Evolutionary conservation across 2,888 invertebrate genomes (phyloP).

Genomic region (Hetaerina titia): DNA sequence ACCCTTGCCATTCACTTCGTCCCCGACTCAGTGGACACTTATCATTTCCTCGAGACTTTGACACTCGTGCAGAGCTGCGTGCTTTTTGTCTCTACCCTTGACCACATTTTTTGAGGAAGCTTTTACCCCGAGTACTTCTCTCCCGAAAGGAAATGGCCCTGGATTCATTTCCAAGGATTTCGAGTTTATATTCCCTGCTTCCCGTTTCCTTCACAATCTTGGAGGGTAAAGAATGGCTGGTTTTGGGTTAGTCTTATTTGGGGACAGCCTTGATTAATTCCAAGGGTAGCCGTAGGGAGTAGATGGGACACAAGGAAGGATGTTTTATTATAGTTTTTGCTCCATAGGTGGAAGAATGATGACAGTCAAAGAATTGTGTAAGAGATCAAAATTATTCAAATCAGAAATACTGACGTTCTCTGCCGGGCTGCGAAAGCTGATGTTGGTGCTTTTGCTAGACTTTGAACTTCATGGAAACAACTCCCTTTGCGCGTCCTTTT

Average conservation of each 20-base stretch:
- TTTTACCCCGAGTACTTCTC: neutral
- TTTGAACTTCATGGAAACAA: no score
- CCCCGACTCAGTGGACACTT: neutral
- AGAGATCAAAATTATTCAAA: no score
- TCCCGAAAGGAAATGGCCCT: neutral
- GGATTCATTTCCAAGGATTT: conserved; percentile 27
- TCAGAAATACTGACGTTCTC: no score
- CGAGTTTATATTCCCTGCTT: neutral
- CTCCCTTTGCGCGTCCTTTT: no score
- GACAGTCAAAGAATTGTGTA: neutral
- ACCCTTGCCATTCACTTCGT: neutral
- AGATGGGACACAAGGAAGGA: no score
- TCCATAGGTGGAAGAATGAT: neutral
- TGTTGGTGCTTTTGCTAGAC: no score
- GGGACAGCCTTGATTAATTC: neutral
- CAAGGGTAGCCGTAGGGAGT: neutral
- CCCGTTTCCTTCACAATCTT: neutral
- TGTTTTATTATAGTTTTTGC: no score
- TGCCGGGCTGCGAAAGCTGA: no score
- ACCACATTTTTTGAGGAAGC: neutral
- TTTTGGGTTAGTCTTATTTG: neutral
- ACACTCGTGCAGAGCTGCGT: neutral
- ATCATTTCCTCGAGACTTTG: neutral
- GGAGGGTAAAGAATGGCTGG: neutral
- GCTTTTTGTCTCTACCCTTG: neutral